Conservation (phyloP, 2,113 vertebrate species). For the Lepidothrix coronata region DNA sequence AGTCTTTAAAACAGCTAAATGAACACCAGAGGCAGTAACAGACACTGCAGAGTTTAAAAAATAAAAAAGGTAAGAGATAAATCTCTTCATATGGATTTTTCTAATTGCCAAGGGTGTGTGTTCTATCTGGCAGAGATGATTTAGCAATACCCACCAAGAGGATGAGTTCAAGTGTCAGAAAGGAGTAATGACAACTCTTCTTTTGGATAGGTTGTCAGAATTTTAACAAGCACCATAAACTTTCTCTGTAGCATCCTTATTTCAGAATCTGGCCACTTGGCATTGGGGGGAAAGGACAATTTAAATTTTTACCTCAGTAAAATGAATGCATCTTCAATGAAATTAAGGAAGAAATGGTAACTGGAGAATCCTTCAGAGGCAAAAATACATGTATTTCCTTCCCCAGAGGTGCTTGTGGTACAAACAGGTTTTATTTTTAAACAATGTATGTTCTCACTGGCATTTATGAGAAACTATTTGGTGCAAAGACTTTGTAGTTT, state of each 20-base stretch:
- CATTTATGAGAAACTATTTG: not conserved
- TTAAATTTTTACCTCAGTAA: not conserved
- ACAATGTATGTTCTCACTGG: not conserved
- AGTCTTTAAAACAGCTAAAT: not conserved
- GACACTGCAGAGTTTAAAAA: not conserved
- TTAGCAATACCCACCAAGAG: not conserved
- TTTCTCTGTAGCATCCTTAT: not conserved
- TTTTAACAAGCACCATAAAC: not conserved
- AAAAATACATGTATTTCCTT: not conserved
- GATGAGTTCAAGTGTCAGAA: not conserved
- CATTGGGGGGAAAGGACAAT: not conserved
- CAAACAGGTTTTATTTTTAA: not conserved
- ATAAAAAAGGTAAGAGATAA: not conserved
- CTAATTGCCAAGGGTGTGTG: not conserved
- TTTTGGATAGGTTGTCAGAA: not conserved
- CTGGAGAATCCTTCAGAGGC: not conserved
- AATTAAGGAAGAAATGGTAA: not conserved
- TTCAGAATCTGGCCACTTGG: not conserved
- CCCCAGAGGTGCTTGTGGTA: not conserved
- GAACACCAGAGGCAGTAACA: not conserved
- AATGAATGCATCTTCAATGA: not conserved
- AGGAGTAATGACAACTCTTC: not conserved
- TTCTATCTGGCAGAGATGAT: not conserved
- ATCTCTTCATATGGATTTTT: not conserved
- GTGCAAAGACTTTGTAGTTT: not conserved